Evolutionary conservation across 1,140 invertebrate species (phyloP).

Genomic region (Calephelis nemesis): DNA sequence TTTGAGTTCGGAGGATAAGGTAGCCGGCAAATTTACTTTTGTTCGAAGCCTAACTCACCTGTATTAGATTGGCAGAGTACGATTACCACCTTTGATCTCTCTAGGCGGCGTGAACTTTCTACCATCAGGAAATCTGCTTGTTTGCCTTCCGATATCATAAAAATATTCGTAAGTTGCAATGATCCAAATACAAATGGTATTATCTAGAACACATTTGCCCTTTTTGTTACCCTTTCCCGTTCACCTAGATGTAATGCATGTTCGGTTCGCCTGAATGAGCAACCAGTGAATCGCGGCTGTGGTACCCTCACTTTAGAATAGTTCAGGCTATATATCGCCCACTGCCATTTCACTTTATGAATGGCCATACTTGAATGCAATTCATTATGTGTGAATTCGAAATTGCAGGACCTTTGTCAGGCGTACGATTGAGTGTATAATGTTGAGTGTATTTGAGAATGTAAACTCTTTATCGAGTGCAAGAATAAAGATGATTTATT

Average conservation of each 20-base stretch:
- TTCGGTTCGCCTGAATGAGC: conserved; percentile 42
- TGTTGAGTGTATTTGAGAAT: too few relatives aligned
- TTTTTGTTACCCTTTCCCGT: conserved; percentile 51
- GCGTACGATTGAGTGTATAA: not conserved
- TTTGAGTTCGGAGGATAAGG: too few relatives aligned
- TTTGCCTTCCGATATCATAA: too few relatives aligned
- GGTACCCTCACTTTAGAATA: conserved; percentile 38
- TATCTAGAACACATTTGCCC: conserved; percentile 43
- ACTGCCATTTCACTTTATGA: conserved; percentile 34
- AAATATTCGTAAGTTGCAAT: conserved; percentile 25
- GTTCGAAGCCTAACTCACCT: too few relatives aligned
- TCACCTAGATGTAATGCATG: conserved; percentile 52
- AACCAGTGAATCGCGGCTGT: conserved; percentile 41
- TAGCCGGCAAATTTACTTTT: too few relatives aligned
- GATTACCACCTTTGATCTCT: too few relatives aligned
- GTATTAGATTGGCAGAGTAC: too few relatives aligned
- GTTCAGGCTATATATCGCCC: conserved; percentile 37
- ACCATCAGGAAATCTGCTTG: too few relatives aligned
- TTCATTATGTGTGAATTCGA: conserved; percentile 36
- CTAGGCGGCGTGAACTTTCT: too few relatives aligned
- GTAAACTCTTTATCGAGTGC: too few relatives aligned
- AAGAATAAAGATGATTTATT: too few relatives aligned
- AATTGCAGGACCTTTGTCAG: conserved; percentile 26
- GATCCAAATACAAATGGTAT: conserved; percentile 46
- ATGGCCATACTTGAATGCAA: conserved; percentile 36